Base-by-base conservation (phyloP, 2,888 invertebrate genomes). In the Ochropleura leucogaster region DNA sequence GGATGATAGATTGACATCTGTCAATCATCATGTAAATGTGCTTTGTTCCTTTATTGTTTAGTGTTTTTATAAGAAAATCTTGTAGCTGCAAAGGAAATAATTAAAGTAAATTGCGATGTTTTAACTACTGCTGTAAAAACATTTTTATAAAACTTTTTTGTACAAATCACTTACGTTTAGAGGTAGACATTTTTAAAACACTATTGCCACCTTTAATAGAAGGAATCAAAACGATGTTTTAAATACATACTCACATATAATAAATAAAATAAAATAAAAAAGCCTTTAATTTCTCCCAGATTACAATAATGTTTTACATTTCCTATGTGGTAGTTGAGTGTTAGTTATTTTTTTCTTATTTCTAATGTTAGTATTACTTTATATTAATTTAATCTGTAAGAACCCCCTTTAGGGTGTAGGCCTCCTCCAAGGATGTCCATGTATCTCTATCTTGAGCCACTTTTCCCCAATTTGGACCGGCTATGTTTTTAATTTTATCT, bases 1-100 rank as follows among this genome's bases (percentile, higher is more conserved):
- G 3, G 59, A 49, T 82, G 55, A 51, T 51, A 79, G 53, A 55
- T 65, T 55, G 70, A 44, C 57, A 82, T 59, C 30, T 83, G 67
- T 68, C 79, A 80, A 60, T 65, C 71, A 71, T 12, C 40, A 70
- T 57, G 14, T 64, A 30, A 59, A 66, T n/a, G 30, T 60, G 51
- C 40, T 70, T 81, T 63, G 55, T 77, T 62, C 55, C 49, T 74
- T 47, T 57, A 74, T 57, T 63, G 46, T 57, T 67, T 20, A 47
- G 47, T 44, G 55, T 59, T 79, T 77, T 79, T 77, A 7, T 60
- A 40, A 6, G 20, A 78, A 68, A 46, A 18, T 42, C 73, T 46
- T 59, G 18, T 5, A 68, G 44, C 42, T n/a, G 10, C n/a, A n/a
- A 0, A 62, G 79, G 60, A 75, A 71, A 70, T 75, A 46, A 79